Base-by-base conservation (phyloP, 2,888 invertebrate genomes). In the Mechanitis messenoides region DNA sequence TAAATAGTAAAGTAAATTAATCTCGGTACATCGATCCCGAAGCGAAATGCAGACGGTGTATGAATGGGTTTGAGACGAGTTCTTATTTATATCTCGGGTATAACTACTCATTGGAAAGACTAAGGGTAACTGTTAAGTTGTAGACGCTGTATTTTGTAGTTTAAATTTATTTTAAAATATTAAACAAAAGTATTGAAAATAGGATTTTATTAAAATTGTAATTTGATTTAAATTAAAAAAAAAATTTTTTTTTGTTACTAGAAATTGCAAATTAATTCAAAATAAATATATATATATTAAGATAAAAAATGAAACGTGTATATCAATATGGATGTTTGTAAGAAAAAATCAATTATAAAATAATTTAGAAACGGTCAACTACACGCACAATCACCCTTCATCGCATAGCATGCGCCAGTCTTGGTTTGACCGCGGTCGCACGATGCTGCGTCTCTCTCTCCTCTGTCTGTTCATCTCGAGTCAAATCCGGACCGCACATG, bases 361-460 rank as follows among this genome's bases (percentile, higher is more conserved):
- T 58, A 38, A 58, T 56, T 35, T 53, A 55, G 64, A 58, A 57
- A 68, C 63, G 35, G 56, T 33, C 60, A 35, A 45, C 47, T 42
- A 42, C 42, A 9, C 9, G 42, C 42, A 42, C 42, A 9, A 7
- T 42, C 9, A 64, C 56, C 69, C 72, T 64, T 74, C 72, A 71
- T 73, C 69, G 67, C 63, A 65, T 33, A 31, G 57, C 65, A 68
- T 67, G 63, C 67, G 74, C 69, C 83, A 81, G 80, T 82, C 77
- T 72, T 62, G 69, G 64, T 68, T 68, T 70, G 75, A 73, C 74
- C 79, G 81, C 79, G 78, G 62, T 62, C 75, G 74, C 80, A 79
- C 64, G 61, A 87, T 86, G 89, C 71, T 82, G 84, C 79, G 81
- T 67, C 68, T 79, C 63, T 63, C 76, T 61, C 65, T 85, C 0